Base-by-base conservation (phyloP, 2,888 invertebrate species). In the Drosophila aldrichi region DNA sequence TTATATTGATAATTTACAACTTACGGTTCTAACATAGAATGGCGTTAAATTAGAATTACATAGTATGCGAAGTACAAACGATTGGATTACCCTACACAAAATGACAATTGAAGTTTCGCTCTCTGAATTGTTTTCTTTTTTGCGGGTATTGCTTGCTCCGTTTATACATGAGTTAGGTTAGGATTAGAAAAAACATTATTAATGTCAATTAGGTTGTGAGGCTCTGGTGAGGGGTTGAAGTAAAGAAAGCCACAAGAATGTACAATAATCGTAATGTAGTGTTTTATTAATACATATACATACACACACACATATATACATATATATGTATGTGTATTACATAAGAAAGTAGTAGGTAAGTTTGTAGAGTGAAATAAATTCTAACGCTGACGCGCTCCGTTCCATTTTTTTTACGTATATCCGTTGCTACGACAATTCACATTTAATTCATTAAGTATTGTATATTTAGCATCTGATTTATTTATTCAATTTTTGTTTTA, bases 1-100 rank as follows among this genome's bases (percentile, higher is more conserved):
- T 89, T 71, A 74, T 83, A 73, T 82, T 82, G 91, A 92, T 92
- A 92, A 91, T 92, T 91, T 92, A 92, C 92, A 92, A 91, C 92
- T 92, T 92, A 92, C 89, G 79, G 63, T 63, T 57, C 90, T 84
- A 84, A 86, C 80, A 84, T 84, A 86, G 88, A 89, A 89, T 89
- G 88, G 82, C 84, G 63, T 89, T 88, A 91, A 91, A 91, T 85
- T 85, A 84, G 71, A 89, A 71, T 85, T 91, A 91, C 82, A 81
- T 88, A 81, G 81, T 69, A 59, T 62, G 74, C 84, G 84, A 70
- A 70, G 82, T 65, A 75, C 61, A 75, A 88, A 88, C 82, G 86
- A 76, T 61, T 70, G 57, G 32, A 63, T 57, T 80, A 54, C 75
- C 69, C 59, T 58, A 59, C 57, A 49, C 54, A 40, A 61, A 43